Evolutionary conservation across 2,797 vertebrate species (phyloP), one percentile per base, ranked within the genome.

Genomic region (Anabas testudineus): DNA sequence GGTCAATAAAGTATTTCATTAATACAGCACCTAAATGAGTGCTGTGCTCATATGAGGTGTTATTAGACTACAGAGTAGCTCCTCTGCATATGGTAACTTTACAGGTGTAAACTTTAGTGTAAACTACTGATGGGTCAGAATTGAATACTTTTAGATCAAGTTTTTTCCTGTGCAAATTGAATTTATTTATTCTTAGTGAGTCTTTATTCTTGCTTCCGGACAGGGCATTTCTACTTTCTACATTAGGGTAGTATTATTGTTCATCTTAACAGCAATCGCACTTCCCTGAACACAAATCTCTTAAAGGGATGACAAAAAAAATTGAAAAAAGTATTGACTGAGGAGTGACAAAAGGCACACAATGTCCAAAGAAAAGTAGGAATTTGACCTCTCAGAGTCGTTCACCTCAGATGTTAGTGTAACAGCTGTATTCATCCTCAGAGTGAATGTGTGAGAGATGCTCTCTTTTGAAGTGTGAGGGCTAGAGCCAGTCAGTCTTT

Each of bases 391-490:
- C 16, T 67, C 30, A 16, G 45, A 70, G 53, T 24, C 52, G 37
- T 57, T 82, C 39, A 67, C 63, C 71, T 74, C 53, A 51, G 59
- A 74, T 81, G 61, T 78, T 82, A 76, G 74, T 8, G 28, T 71
- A 87, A 91, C 85, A 91, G 85, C 90, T 92, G 89, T 85, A 82
- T 68, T 83, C 74, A 80, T 80, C 67, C 65, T 73, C 67, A 66
- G 67, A 78, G 42, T 57, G 53, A 71, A 71, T 51, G 52, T 74
- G 66, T 46, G 71, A 90, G 66, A 54, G 77, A 74, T 74, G 73
- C 58, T 55, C 43, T 69, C 68, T 85, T 92, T 89, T 93, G 88
- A 94, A 91, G 89, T 90, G 84, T 54, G 71, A 78, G 65, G 55
- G 59, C 32, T 42, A 57, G 45, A 83, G 77, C 54, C 75, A 72